A percentile compares a stretch with the other conserved stretches of the same genome.
Conservation (phyloP, 2,797 vertebrate species). For the Pristis pectinata region DNA sequence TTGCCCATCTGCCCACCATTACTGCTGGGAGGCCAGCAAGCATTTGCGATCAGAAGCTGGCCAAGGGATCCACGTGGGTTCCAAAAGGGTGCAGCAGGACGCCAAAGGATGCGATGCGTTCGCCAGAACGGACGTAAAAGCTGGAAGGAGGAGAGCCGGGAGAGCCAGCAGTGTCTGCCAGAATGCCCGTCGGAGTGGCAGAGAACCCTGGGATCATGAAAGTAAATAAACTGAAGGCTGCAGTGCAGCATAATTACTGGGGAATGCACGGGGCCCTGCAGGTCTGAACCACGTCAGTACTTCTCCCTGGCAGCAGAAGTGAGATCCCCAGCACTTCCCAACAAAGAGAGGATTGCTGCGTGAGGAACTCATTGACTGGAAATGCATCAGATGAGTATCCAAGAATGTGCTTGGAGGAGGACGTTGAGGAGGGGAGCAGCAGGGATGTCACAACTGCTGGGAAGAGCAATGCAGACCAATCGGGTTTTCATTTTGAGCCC, state of each 20-base stretch:
- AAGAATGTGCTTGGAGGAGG: too few species aligned
- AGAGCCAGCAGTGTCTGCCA: not conserved
- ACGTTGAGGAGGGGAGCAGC: not conserved
- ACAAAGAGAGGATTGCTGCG: not conserved
- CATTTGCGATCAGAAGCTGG: not conserved
- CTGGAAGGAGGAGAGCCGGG: not conserved
- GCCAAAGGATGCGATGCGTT: too few species aligned
- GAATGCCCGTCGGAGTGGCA: not conserved
- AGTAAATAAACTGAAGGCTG: not conserved
- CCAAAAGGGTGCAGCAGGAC: not conserved
- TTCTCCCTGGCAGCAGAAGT: not conserved
- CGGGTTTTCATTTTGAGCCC: not conserved
- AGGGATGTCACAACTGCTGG: not conserved
- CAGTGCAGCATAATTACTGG: not conserved
- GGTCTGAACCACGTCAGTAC: not conserved
- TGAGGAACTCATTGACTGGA: not conserved
- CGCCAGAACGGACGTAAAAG: not conserved
- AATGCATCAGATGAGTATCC: not conserved
- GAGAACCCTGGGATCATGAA: not conserved
- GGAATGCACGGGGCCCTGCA: not conserved
- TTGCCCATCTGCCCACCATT: not conserved
- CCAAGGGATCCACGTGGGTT: not conserved
- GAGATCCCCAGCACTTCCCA: not conserved
- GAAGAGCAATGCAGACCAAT: too few species aligned
- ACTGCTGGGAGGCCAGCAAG: not conserved